These are phyloP conservation scores for Nycticryphes semicollaris DNA, from an alignment of 2,113 vertebrate species.

Conservation along the genomic window DNA sequence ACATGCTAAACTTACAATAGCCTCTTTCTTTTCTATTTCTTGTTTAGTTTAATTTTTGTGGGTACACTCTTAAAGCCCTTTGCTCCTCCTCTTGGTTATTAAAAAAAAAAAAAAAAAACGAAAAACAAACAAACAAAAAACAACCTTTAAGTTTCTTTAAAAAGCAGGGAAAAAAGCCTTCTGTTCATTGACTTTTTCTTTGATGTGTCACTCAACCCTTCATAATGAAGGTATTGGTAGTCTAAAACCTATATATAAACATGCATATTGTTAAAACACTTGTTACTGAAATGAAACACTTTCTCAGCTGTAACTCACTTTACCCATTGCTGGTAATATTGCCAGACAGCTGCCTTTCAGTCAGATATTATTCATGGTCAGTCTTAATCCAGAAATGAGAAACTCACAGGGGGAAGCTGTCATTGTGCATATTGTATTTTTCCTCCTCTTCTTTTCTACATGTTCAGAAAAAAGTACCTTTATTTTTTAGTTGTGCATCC, in stretches of 20 bases:
- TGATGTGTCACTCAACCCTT: not conserved
- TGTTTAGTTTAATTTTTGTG: not conserved
- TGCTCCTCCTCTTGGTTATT: not conserved
- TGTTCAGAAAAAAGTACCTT: not conserved
- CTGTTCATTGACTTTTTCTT: not conserved
- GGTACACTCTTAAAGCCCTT: not conserved
- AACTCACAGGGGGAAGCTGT: not conserved
- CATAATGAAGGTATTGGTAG: not conserved
- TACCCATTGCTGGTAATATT: not conserved
- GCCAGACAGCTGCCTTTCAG: not conserved
- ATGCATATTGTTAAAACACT: not conserved
- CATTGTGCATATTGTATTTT: not conserved
- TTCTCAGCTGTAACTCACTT: not conserved
- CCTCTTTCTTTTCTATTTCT: not conserved
- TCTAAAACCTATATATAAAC: not conserved
- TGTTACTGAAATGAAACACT: not conserved
- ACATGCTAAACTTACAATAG: not conserved
- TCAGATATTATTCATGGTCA: not conserved
- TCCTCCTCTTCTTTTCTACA: not conserved
- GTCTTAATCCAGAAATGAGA: not conserved
- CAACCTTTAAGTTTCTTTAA: not conserved
- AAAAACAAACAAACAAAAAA: no score
- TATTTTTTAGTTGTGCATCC: not conserved
- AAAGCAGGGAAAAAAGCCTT: not conserved
- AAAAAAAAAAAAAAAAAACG: not conserved